Percentiles rank a stretch among this genome's conserved stretches.
These are phyloP conservation scores for Stictonetta naevosa DNA, from an alignment of 2,113 vertebrate genomes.

Conservation along the genomic window DNA sequence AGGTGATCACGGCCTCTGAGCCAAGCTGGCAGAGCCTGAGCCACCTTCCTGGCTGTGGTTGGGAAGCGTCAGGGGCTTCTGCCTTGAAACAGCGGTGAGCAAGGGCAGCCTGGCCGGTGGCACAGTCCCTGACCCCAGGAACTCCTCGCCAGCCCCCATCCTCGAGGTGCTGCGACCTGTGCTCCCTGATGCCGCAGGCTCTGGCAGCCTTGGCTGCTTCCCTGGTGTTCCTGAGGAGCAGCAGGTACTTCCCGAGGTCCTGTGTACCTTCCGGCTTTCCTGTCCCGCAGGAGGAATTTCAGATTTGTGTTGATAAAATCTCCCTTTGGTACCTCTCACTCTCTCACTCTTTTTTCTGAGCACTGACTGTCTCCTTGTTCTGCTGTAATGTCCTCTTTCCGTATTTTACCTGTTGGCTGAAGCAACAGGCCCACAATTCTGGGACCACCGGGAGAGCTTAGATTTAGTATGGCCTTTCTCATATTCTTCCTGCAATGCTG, in stretches of 20 bases:
- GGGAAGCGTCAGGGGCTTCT: not conserved
- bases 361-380: not conserved
- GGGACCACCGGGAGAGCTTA: not conserved
- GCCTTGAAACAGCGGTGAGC: not conserved
- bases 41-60: not conserved
- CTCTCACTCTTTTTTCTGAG: not conserved
- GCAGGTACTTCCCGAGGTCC: fast-evolving
- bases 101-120: not conserved
- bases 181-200: not conserved
- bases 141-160: not conserved
- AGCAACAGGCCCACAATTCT: not conserved
- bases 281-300: not conserved
- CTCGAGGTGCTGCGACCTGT: not conserved
- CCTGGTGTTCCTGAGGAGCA: not conserved
- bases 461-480: not conserved
- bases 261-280: not conserved
- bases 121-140: fast-evolving
- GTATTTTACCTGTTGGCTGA: not conserved
- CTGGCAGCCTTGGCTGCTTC: not conserved
- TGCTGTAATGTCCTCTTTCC: not conserved
- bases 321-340: not conserved
- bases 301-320: not conserved
- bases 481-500: not conserved
- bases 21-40: not conserved
- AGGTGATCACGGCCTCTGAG: fast-evolving